Evolutionary conservation across 2,113 vertebrate genomes (phyloP).

Genomic region (Gorsachius goisagi): DNA sequence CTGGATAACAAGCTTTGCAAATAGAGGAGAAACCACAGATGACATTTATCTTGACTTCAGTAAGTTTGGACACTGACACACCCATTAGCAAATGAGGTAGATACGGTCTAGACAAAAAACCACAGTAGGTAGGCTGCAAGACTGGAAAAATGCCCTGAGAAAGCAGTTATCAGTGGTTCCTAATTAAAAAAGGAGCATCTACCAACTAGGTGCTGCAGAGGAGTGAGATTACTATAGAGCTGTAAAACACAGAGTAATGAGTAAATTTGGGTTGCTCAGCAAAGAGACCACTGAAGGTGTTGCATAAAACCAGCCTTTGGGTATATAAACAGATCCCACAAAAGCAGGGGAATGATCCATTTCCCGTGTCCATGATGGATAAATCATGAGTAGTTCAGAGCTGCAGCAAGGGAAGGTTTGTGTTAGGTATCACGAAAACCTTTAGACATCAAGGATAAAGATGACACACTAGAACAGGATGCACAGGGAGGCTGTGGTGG

Average conservation of each 20-base stretch:
- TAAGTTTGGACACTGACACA: not conserved
- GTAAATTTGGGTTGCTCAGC: not conserved
- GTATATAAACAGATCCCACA: not conserved
- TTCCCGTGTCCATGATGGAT: not conserved
- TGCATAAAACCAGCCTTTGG: not conserved
- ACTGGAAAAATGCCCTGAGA: not conserved
- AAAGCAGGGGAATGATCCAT: not conserved
- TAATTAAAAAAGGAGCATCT: not conserved
- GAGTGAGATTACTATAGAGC: not conserved
- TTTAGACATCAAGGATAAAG: not conserved
- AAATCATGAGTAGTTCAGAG: not conserved
- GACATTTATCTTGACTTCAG: conserved; percentile 11
- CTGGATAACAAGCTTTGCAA: conserved; percentile 31
- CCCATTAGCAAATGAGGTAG: not conserved
- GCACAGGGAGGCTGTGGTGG: not conserved
- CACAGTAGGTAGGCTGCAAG: not conserved
- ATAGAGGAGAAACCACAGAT: conserved; percentile 2
- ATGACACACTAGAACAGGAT: not conserved
- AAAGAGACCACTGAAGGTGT: not conserved
- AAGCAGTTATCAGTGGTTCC: not conserved
- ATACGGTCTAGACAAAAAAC: not conserved
- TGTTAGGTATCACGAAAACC: not conserved
- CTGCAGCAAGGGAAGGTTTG: not conserved
- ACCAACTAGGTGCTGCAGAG: not conserved
- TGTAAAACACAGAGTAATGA: not conserved